Evolutionary conservation across 2,113 vertebrate genomes (phyloP), one percentile per base, ranked within the genome.

Genomic region (Xyliphius kryptos): DNA sequence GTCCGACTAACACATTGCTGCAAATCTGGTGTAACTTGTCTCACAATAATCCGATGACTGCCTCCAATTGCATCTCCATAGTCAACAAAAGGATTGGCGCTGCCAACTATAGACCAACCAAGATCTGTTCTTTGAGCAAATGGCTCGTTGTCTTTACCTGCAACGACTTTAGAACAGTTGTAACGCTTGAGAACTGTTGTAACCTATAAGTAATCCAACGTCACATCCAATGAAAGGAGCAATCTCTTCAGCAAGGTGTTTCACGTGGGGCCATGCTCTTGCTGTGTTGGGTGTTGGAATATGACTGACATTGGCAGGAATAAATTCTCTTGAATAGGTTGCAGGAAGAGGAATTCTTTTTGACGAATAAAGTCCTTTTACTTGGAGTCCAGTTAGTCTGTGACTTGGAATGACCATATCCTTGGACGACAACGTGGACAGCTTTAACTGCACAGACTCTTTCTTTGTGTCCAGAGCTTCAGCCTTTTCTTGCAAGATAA

Each of bases 221-320:
- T 66, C 54, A 49, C 54, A 57, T 2, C 40, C 63, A 40, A 50
- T 48, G 19, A 40, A 14, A 51, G 59, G 61, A 6, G 50, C n/a
- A 14, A 63, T 54, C 10, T 63, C 47, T 20, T 66, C 54, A 17
- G 63, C 63, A 9, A 66, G 32, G 14, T 66, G 54, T 10, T 40
- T 22, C 36, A 66, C 11, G 15, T 57, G 63, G 26, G 54, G 46
- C 54, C 53, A 57, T 2, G 3, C 32, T 14, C 14, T 66, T 56
- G 53, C 54, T 16, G 63, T 66, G 15, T 66, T 50, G 1, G 44
- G 19, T 56, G 63, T 49, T 1, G 46, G 58, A 38, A 50, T 61
- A 6, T 61, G 58, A 20, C 22, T 14, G 37, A 22, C 5, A 22
- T 46, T 54, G 11, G 41, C 52, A 20, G 62, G 62, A 2, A 64